Evolutionary conservation across 2,888 invertebrate species (phyloP), one percentile per base, ranked within the genome.

Genomic region (Noctuana brunneofusca): DNA sequence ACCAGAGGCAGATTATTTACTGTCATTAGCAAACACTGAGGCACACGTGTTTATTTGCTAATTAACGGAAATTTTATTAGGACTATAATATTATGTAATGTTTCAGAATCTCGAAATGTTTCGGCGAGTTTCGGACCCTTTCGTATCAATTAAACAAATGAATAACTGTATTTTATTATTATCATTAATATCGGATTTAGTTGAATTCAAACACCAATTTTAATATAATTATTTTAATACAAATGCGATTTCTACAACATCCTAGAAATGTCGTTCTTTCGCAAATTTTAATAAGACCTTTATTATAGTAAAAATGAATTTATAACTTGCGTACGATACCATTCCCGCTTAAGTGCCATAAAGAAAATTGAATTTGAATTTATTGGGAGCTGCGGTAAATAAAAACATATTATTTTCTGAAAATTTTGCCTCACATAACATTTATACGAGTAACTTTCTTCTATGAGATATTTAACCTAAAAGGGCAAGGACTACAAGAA

Each of bases 1-100:
- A 38, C 38, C 46, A 18, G n/a, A 32, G 57, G 22, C 53, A 65
- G 56, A 66, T 65, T 53, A 54, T 64, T 52, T 64, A 64, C 46
- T 52, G 16, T 58, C 38, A 65, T 66, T 65, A 65, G 35, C 20
- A 22, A 48, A 30, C 18, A 55, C 41, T 53, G 30, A 24, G 32
- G 38, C 24, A 27, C 24, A 55, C 27, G 38, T 43, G 43, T 43
- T 43, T 43, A 18, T 43, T 43, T 43, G 43, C 43, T 43, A 18
- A 43, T 43, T 43, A 43, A 43, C 43, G 4, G 43, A 43, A 43
- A 9, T 43, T 43, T 18, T 43, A 18, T 43, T 18, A 18, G 2
- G 18, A 43, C 11, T 2, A 43, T 18, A 18, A 11, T 35, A 35
- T n/a, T 5, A 5, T 35, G 35, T 35, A 5, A 4, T 35, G 35